Evolutionary conservation across 2,888 invertebrate genomes (phyloP).

Genomic region (Megalurothrips usitatus): DNA sequence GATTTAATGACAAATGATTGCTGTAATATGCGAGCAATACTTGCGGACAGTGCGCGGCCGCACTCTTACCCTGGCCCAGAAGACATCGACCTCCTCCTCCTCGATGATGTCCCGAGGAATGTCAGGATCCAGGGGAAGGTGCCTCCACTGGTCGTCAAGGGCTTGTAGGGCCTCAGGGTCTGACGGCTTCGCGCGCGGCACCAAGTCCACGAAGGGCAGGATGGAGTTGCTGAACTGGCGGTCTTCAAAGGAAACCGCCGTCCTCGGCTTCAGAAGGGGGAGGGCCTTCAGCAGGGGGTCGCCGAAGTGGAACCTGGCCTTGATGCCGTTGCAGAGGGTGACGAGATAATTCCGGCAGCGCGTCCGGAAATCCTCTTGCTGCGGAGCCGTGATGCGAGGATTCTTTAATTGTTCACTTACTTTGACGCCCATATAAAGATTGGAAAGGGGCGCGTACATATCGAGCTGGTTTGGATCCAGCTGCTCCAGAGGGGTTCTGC

Average conservation of each 20-base stretch:
- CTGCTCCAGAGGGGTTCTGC: too few species aligned
- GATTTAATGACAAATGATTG: too few species aligned
- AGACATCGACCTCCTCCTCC: conserved; percentile 36
- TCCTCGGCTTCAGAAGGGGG: conserved; percentile 34
- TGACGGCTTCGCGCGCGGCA: neutral
- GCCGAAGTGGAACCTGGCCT: conserved; percentile 38
- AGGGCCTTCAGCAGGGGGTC: conserved; percentile 34
- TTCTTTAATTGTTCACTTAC: too few species aligned
- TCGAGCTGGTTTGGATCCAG: too few species aligned
- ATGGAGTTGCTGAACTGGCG: neutral
- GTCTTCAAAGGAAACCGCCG: conserved; percentile 25
- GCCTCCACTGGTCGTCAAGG: conserved; percentile 38
- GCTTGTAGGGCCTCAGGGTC: conserved; percentile 32
- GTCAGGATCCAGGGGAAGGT: conserved; percentile 32
- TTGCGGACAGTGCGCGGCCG: too few species aligned
- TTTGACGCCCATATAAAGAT: too few species aligned
- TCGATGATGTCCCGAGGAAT: conserved; percentile 34
- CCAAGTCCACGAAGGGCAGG: conserved; percentile 9
- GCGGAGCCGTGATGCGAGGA: too few species aligned
- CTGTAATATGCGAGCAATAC: too few species aligned
- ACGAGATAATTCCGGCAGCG: conserved; percentile 36
- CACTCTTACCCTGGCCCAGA: conserved; percentile 36
- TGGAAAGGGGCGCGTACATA: too few species aligned
- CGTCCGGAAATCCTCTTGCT: conserved; percentile 34
- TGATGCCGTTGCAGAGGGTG: conserved; percentile 36